These are phyloP conservation scores for Chaunax sp. DNA, from an alignment of 2,797 vertebrate genomes.

Conservation along the genomic window DNA sequence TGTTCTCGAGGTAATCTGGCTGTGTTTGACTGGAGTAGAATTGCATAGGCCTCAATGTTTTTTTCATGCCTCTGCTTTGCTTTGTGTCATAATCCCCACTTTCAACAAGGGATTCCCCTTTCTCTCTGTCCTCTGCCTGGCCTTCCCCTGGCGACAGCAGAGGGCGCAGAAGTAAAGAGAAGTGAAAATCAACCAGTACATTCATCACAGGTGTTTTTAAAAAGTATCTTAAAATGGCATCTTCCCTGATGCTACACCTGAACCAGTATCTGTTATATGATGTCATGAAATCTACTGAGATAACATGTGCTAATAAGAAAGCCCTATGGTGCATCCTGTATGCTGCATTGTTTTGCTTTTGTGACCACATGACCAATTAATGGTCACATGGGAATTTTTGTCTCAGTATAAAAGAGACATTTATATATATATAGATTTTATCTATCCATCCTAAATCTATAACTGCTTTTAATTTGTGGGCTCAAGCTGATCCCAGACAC, in stretches of 20 bases:
- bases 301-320: background rate
- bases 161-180: constrained; percentile 28
- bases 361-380: background rate
- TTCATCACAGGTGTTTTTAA: background rate
- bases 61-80: background rate
- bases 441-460: too few species aligned
- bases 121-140: background rate
- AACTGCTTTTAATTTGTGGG: too few species aligned
- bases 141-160: constrained; percentile 34
- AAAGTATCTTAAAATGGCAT: background rate
- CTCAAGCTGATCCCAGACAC: too few species aligned
- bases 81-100: background rate
- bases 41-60: background rate
- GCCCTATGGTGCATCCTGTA: too few species aligned
- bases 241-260: background rate
- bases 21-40: background rate
- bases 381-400: background rate
- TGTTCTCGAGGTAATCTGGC: too few species aligned
- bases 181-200: background rate
- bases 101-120: background rate
- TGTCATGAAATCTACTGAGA: background rate
- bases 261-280: background rate
- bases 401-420: background rate
- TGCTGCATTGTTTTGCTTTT: background rate
- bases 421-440: too few species aligned